Evolutionary conservation across 2,888 invertebrate species (phyloP), one percentile per base, ranked within the genome.

Genomic region (Dryocosmus kuriphilus): DNA sequence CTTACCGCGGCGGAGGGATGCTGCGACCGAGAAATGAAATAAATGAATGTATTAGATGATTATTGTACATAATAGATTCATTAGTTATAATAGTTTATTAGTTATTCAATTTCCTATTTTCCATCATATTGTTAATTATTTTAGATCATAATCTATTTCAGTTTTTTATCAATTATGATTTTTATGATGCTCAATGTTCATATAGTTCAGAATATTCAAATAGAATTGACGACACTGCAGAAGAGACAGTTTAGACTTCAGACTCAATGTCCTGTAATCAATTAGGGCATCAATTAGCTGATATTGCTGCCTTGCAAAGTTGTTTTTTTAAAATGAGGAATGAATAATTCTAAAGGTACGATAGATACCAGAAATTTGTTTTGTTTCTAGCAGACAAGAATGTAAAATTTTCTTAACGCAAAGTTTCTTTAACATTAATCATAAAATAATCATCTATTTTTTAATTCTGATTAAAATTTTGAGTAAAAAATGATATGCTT

Each of bases 1-100:
- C 95, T 95, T 94, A 95, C 95, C 95, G 94, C 93, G 95, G 94
- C 90, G 94, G 95, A 89, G 94, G 94, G 92, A 94, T 92, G 94
- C 95, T 95, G 93, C 89, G 87, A 89, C 88, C 90, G 88, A 86
- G 86, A 90, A 92, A 92, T 89, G 88, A 92, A 92, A 92, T 89
- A 92, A 91, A 92, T 88, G 90, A 86, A 91, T 91, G 88, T 87
- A 89, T 91, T 89, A 84, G 79, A 84, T 79, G 51, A 30, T 30
- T 51, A 32, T 9, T 19, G 7, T 9, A n/a, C 51, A 11, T 51
- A 30, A 51, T 32, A 27, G 27, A 3, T 46, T 24, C 4, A 67
- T 7, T 27, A 32, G 51, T 60, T 27, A 60, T 16, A 55, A 32
- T 9, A 63, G n/a, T 22, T 27, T 62, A 32, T 62, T 30, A 32